phyloP scores from a whole-genome alignment of 2,888 invertebrate species.

The Agrochola lychnidis region DNA sequence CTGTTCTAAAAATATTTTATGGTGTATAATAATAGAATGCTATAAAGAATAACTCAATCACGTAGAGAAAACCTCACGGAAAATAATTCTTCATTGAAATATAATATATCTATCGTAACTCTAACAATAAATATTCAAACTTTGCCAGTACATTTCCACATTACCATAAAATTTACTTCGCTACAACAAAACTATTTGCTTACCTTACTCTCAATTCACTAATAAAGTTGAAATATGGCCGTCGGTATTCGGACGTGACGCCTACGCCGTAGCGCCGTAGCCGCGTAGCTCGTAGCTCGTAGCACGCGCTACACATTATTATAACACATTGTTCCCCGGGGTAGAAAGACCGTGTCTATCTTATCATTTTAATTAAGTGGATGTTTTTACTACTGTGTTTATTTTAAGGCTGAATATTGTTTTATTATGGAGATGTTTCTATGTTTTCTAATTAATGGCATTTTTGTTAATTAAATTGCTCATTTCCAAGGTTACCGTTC shows the following conservation, averaged over 20 bases:
- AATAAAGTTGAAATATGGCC: constrained; percentile 39
- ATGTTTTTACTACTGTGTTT: constrained; percentile 33
- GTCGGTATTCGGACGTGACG: constrained; percentile 16
- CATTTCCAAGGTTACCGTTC: background rate
- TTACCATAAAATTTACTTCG: constrained; percentile 14
- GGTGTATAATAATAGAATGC: too few species aligned
- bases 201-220: constrained; percentile 42
- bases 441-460: background rate
- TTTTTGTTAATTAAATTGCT: constrained; percentile 5
- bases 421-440: constrained; percentile 13
- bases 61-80: background rate
- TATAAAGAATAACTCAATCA: background rate
- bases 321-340: constrained; percentile 55
- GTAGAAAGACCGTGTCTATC: constrained; percentile 30
- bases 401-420: constrained; percentile 25
- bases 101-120: background rate
- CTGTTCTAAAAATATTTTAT: background rate
- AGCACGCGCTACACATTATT: constrained; percentile 57
- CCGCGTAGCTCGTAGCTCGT: constrained; percentile 41
- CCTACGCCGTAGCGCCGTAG: constrained; percentile 55
- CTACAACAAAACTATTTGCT: constrained; percentile 21
- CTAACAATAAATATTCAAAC: constrained; percentile 13
- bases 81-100: background rate
- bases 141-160: background rate
- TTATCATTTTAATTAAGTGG: constrained; percentile 57